Base-by-base conservation (phyloP, 1,140 invertebrate species). In the Sesamia nonagrioides region DNA sequence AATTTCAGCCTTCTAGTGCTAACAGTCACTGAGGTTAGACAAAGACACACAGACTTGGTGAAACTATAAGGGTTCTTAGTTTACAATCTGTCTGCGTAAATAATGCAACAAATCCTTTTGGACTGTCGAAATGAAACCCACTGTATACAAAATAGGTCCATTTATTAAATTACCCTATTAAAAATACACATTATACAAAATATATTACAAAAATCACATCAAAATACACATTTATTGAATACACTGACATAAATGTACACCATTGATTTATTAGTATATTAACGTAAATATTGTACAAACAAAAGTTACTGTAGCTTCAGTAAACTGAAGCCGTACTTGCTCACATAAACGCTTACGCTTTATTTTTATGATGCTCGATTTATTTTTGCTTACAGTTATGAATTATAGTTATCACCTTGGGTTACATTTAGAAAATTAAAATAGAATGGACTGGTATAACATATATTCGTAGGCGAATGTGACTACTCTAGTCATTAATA, bases 381-480 rank as follows among this genome's bases (percentile, higher is more conserved):
- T 63, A 63, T 63, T 18, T 63, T 63, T 18, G 37, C 60, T 48
- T 15, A 63, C 60, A 18, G 37, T 63, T 18, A 42, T 63, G 60
- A 63, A 42, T 63, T 18, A 63, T 63, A 63, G 37, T 42, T 42
- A 42, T 42, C n/a, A 27, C 60, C 60, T 63, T 63, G 60, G 42
- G 35, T 18, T 63, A 63, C 9, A 63, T 63, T 63, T 42, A 37
- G n/a, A 37, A 63, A 63, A 63, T 63, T 63, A 18, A 40, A 37
- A 37, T 63, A 40, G n/a, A 63, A 63, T 63, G 1, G 17, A 40
- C 9, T 40, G 37, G 60, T 42, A 42, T 9, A 18, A 40, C 11
- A 8, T 40, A 18, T 42, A 37, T 37, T 61, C 15, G 60, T 42
- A 18, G 37, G 60, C 35, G 35, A 9, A 40, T 42, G 37, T 18